A percentile compares a stretch with the other conserved stretches of the same genome.
phyloP scores from a whole-genome alignment of 1,140 invertebrate species.

The Panonychus citri region DNA sequence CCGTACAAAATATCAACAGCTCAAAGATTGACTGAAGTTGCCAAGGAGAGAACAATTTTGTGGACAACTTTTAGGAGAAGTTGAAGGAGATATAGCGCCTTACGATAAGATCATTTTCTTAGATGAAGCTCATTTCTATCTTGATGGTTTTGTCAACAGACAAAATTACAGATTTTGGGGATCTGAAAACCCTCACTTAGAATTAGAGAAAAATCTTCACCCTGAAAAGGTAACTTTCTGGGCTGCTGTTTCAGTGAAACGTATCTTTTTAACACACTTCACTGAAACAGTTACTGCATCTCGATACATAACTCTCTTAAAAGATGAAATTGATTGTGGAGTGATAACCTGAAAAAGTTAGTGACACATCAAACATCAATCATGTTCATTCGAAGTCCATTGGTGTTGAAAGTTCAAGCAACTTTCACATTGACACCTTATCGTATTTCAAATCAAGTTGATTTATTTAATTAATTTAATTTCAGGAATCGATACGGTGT shows the following conservation, averaged over 20 bases:
- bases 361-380: conserved; percentile 95
- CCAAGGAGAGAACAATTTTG: background rate
- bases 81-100: too few relatives aligned
- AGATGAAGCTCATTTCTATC: conserved; percentile 1
- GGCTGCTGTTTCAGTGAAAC: too few relatives aligned
- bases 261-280: too few relatives aligned
- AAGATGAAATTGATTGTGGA: conserved; percentile 79
- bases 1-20: too few relatives aligned
- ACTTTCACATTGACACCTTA: conserved; percentile 83
- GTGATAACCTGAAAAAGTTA: conserved; percentile 90
- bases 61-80: background rate
- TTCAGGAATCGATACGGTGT: too few relatives aligned
- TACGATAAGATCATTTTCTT: background rate
- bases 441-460: too few relatives aligned
- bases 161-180: conserved; percentile 14
- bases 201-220: background rate
- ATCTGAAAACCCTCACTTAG: conserved; percentile 9
- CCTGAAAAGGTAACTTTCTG: background rate
- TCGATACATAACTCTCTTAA: too few relatives aligned
- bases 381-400: conserved; percentile 98
- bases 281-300: too few relatives aligned
- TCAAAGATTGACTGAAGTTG: background rate
- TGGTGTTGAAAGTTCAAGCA: conserved; percentile 96
- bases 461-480: too few relatives aligned
- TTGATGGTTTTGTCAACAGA: conserved; percentile 10